phyloP scores from a whole-genome alignment of 2,888 invertebrate genomes.

The Escarpia spicata region DNA sequence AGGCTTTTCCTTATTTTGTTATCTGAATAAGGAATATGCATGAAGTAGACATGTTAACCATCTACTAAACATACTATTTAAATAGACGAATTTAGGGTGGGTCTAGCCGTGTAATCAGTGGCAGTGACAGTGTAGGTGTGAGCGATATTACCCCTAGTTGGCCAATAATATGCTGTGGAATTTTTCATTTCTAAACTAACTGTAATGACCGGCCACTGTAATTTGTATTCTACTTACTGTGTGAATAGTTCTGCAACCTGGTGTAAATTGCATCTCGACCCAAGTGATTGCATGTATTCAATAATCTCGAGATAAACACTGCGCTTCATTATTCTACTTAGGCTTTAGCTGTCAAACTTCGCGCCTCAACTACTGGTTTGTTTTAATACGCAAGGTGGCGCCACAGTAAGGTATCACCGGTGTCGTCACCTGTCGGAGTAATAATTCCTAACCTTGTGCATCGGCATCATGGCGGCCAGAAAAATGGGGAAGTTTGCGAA shows the following conservation, averaged over 20 bases:
- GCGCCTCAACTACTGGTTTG: neutral
- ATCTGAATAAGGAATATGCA: no score
- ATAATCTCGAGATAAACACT: conserved; percentile 10
- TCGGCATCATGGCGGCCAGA: conserved; percentile 27
- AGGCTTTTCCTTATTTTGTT: no score
- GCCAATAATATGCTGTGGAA: neutral
- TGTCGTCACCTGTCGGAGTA: neutral
- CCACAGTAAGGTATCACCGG: neutral
- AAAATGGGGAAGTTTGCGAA: conserved; percentile 40
- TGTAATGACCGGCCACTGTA: neutral
- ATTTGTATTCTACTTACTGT: neutral
- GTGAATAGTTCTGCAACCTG: neutral
- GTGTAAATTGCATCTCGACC: neutral
- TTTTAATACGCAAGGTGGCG: neutral
- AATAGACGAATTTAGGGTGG: no score
- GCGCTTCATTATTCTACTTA: neutral
- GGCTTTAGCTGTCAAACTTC: conserved; percentile 16
- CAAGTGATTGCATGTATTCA: neutral
- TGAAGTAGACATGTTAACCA: no score
- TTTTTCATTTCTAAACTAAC: neutral
- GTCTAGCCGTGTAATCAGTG: no score
- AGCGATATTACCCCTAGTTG: neutral
- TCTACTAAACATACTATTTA: no score
- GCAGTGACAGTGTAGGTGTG: neutral
- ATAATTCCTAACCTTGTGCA: neutral